These are phyloP conservation scores for Daubentonia madagascariensis DNA, from an alignment of 2,113 vertebrate genomes.

Conservation along the genomic window DNA sequence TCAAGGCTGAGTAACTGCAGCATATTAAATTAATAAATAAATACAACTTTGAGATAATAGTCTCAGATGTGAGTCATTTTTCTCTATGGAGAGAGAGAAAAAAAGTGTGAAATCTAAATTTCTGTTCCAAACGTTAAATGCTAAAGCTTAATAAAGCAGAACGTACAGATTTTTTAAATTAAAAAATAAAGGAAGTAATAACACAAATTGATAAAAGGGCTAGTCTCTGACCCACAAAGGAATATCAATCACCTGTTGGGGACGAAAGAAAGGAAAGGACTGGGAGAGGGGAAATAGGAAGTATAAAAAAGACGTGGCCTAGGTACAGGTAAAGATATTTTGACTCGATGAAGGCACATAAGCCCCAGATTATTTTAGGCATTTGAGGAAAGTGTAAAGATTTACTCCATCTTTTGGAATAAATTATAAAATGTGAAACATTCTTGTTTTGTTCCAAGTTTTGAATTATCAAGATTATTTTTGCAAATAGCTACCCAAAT, in stretches of 20 bases:
- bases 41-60: not conserved
- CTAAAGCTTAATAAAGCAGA: not conserved
- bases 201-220: not conserved
- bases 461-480: not conserved
- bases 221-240: not conserved
- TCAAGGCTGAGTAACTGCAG: not conserved
- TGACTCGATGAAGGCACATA: not conserved
- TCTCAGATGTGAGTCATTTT: not conserved
- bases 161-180: not conserved
- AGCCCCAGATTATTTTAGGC: not conserved
- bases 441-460: constrained; percentile 10
- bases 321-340: not conserved
- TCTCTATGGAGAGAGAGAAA: not conserved
- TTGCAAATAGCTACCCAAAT: not conserved
- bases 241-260: not conserved
- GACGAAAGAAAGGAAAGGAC: not conserved
- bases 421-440: not conserved
- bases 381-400: not conserved
- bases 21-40: not conserved
- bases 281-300: not conserved
- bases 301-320: not conserved
- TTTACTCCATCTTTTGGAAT: not conserved
- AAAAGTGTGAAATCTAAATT: not conserved
- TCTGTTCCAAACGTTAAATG: not conserved
- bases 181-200: not conserved